Base-by-base conservation (phyloP, 2,113 vertebrate genomes). In the Megaleporinus macrocephalus region DNA sequence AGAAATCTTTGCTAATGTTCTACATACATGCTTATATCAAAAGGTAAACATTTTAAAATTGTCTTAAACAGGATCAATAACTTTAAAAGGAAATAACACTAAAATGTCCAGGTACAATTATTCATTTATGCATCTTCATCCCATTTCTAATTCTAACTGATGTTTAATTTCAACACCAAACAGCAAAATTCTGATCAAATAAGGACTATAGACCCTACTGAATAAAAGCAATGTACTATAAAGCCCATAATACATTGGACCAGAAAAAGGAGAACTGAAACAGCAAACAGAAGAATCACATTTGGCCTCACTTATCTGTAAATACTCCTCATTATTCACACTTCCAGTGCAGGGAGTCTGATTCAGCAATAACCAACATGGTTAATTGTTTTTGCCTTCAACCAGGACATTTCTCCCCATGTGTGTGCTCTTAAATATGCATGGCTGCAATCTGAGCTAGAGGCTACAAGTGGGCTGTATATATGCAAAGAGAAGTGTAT, bases 371-470 rank as follows among this genome's bases (percentile, higher is more conserved):
- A 76, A 68, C 13, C 41, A 51, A 83, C 41, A 41, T 16, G 4
- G n/a, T 41, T 57, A 36, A 53, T 68, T 61, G 26, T 41, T 14
- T 63, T 70, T 61, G 29, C 53, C 13, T 1, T 82, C 9, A 76
- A n/a, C 15, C 20, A 16, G 70, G 57, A 83, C 44, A 63, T 72
- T 61, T 24, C 15, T 76, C 65, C 9, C 65, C 16, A 30, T 11
- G 29, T 44, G 57, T 53, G 78, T 27, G 22, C 53, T 70, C 33
- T 65, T 77, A 72, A 62, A 73, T n/a, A 73, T 47, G 29, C 76
- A 83, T 44, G 47, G 30, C 76, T 27, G 20, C 22, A 78, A 62
- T 63, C 73, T n/a, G 62, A 61, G 16, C 27, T 3, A 41, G 30
- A 0, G 12, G 12, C 30, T 55, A 78, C 30, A 63, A 71, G 65